phyloP scores from a whole-genome alignment of 2,113 vertebrate genomes.

The Picathartes gymnocephalus region DNA sequence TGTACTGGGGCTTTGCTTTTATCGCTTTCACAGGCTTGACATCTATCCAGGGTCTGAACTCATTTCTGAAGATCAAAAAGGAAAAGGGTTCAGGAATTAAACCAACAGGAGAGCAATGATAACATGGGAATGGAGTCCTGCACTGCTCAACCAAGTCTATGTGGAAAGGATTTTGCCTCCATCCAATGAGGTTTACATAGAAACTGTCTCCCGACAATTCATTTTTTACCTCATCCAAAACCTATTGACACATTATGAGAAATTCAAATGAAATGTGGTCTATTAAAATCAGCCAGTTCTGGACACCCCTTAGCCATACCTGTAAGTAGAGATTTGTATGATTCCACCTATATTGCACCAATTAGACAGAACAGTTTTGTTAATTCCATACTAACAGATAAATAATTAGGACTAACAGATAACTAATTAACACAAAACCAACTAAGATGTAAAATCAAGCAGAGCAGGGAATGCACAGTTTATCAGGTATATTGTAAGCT shows the following conservation, averaged over 20 bases:
- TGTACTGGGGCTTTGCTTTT: conserved; percentile 87
- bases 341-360: not conserved
- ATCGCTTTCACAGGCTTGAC: conserved; percentile 87
- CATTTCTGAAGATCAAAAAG: conserved; percentile 77
- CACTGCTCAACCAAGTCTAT: not conserved
- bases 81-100: not conserved
- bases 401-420: not conserved
- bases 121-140: not conserved
- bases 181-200: not conserved
- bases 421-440: not conserved
- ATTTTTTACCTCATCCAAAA: not conserved
- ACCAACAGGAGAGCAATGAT: not conserved
- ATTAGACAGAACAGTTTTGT: not conserved
- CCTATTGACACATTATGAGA: not conserved
- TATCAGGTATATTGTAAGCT: not conserved
- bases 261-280: not conserved
- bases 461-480: not conserved
- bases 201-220: not conserved
- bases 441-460: not conserved
- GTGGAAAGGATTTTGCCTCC: not conserved
- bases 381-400: not conserved
- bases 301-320: not conserved
- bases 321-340: not conserved
- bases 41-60: conserved; percentile 91
- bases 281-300: not conserved